Conservation (phyloP, 2,797 vertebrate species). For the Tapera naevia region DNA sequence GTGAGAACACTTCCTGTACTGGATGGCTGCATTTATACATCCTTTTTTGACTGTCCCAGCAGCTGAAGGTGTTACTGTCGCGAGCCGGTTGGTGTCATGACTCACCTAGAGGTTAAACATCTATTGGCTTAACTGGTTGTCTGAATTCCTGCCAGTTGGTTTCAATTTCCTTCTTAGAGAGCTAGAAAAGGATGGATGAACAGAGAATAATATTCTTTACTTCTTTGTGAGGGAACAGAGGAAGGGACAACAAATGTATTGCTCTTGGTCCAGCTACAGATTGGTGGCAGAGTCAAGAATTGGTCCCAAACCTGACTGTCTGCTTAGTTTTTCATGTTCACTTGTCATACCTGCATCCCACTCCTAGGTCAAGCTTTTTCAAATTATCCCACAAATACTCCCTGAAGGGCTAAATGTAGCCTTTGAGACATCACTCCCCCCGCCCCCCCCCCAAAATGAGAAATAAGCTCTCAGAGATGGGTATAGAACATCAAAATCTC, state of each 20-base stretch:
- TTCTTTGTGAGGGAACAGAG: not conserved
- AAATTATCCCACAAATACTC: not conserved
- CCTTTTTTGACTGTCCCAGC: not conserved
- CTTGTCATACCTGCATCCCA: not conserved
- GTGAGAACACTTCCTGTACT: not conserved
- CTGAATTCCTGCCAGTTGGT: not conserved
- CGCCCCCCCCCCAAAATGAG: not conserved
- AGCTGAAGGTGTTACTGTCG: not conserved
- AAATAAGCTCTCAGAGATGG: not conserved
- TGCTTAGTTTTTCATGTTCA: not conserved
- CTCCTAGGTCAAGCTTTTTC: not conserved
- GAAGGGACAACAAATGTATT: not conserved
- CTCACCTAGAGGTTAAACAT: not conserved
- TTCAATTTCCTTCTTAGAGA: not conserved
- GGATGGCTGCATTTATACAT: not conserved
- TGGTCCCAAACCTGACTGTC: not conserved
- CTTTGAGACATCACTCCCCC: not conserved
- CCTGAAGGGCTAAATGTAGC: not conserved
- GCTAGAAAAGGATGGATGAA: not conserved
- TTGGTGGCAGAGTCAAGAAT: not conserved
- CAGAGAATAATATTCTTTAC: not conserved
- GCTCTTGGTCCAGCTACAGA: not conserved
- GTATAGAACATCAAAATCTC: not conserved
- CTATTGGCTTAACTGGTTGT: not conserved
- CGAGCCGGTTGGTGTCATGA: fast-evolving